Base-by-base conservation (phyloP, 2,888 invertebrate species). In the Metopia argyrocephala region DNA sequence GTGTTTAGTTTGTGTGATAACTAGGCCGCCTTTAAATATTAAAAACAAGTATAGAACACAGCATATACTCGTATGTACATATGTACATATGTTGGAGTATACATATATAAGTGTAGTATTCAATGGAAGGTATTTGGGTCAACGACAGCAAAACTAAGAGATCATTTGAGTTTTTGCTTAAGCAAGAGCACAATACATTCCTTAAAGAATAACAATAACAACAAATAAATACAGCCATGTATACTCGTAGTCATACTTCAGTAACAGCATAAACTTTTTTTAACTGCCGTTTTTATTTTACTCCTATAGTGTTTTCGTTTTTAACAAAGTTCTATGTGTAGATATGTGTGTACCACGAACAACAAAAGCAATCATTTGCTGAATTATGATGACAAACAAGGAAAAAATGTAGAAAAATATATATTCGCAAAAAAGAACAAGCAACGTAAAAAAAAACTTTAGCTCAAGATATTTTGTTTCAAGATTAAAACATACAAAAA, bases 61-160 rank as follows among this genome's bases (percentile, higher is more conserved):
- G n/a, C n/a, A n/a, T n/a, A n/a, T n/a, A n/a, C n/a, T n/a, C n/a
- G n/a, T n/a, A n/a, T n/a, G n/a, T n/a, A n/a, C n/a, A n/a, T n/a
- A n/a, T n/a, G n/a, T n/a, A n/a, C n/a, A n/a, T n/a, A n/a, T n/a
- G n/a, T n/a, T n/a, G n/a, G n/a, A n/a, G n/a, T n/a, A n/a, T n/a
- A n/a, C n/a, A n/a, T n/a, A n/a, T n/a, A n/a, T n/a, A n/a, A 48
- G 20, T 4, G 18, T 18, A 38, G n/a, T 25, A 27, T 64, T 57
- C 54, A 38, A 76, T 71, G 65, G 31, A 69, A 68, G 69, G 68
- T 80, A 80, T 80, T 81, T 81, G 73, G 80, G 80, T 76, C 80
- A 81, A 76, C 76, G 64, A 69, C 69, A 57, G 61, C 57, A 64
- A 65, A 74, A 71, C 57, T 28, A 28, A 23, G 46, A 69, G 25